phyloP scores from a whole-genome alignment of 2,113 vertebrate genomes.

The Riparia riparia region DNA sequence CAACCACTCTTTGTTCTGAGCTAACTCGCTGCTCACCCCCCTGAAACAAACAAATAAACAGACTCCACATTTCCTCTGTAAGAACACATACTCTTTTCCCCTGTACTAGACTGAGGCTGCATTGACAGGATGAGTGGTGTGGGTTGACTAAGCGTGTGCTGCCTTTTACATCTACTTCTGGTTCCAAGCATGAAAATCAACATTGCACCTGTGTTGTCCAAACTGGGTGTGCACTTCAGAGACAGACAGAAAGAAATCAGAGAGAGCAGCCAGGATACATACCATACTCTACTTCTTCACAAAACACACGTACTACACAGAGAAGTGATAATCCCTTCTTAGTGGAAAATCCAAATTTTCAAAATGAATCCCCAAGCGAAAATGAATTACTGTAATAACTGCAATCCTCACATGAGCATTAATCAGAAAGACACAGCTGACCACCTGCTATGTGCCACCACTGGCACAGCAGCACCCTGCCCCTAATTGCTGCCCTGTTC shows the following conservation, averaged over 20 bases:
- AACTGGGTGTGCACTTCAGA: not conserved
- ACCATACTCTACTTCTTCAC: not conserved
- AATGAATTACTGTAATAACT: conserved; percentile 75
- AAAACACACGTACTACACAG: conserved; percentile 16
- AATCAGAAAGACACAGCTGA: conserved; percentile 55
- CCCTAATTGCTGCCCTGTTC: not conserved
- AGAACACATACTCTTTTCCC: not conserved
- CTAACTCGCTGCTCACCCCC: not conserved
- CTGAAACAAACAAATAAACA: not conserved
- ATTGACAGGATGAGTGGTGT: not conserved
- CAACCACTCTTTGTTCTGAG: not conserved
- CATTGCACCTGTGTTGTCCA: conserved; percentile 5
- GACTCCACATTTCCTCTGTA: not conserved
- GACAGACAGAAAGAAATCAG: not conserved
- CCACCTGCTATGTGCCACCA: conserved; percentile 72
- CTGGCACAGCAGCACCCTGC: conserved; percentile 15
- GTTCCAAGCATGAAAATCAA: conserved; percentile 47
- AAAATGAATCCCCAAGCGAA: conserved; percentile 77
- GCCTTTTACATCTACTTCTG: not conserved
- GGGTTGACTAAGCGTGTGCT: not conserved
- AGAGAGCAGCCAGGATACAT: not conserved
- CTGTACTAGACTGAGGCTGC: not conserved
- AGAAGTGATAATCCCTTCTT: conserved; percentile 76
- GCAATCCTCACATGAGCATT: conserved; percentile 52
- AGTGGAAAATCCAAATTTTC: conserved; percentile 78